phyloP scores from a whole-genome alignment of 2,113 vertebrate species.

The Emydocephalus ijimae region DNA sequence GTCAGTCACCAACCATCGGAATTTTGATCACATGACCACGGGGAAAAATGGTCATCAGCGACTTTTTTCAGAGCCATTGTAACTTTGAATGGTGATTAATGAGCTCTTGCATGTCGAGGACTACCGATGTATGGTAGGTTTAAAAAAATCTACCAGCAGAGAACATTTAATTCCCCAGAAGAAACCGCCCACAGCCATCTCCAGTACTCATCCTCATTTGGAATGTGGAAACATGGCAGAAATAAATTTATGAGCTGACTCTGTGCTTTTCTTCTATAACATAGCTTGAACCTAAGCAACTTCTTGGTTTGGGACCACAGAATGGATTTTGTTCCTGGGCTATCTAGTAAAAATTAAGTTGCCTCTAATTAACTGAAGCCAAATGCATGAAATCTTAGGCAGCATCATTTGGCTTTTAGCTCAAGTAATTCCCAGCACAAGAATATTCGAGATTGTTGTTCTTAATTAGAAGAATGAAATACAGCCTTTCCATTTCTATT shows the following conservation, averaged over 20 bases:
- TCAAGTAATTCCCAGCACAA: background rate
- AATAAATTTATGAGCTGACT: background rate
- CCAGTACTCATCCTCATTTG: background rate
- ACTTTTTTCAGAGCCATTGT: background rate
- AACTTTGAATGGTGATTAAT: background rate
- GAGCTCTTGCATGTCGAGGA: background rate
- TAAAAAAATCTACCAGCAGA: background rate
- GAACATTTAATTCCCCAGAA: background rate
- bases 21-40: background rate
- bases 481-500: background rate
- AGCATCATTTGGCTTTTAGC: background rate
- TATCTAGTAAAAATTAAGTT: background rate
- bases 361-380: background rate
- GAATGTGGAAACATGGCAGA: background rate
- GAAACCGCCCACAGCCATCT: background rate
- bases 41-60: background rate
- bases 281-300: background rate
- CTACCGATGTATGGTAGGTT: background rate
- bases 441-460: background rate
- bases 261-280: background rate
- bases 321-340: background rate
- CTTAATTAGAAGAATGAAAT: background rate
- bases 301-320: accelerated
- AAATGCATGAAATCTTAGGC: accelerated
- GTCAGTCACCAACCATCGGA: background rate